These are phyloP conservation scores for Megastigmus dorsalis DNA, from an alignment of 2,888 invertebrate species.

Conservation along the genomic window DNA sequence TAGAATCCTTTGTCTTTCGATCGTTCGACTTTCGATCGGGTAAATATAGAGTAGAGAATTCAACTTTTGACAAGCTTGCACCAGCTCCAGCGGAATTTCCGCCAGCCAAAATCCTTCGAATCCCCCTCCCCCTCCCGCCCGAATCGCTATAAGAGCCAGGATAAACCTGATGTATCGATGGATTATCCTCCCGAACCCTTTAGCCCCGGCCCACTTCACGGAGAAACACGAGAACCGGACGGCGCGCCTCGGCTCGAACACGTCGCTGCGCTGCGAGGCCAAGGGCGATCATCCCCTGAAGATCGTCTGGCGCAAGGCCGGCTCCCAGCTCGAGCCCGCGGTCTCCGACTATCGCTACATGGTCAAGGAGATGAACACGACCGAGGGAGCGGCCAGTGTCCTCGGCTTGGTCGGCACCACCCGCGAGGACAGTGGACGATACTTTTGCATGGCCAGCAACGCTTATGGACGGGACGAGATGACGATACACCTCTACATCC, in stretches of 20 bases:
- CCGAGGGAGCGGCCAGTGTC: conserved; percentile 86
- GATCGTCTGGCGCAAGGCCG: conserved; percentile 88
- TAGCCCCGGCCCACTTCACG: conserved; percentile 89
- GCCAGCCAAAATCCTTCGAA: no score
- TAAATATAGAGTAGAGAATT: no score
- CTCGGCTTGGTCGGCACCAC: conserved; percentile 89
- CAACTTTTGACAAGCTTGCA: no score
- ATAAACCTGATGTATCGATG: no score
- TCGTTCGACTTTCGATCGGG: no score
- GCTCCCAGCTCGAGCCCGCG: conserved; percentile 72
- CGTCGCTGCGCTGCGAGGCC: conserved; percentile 86
- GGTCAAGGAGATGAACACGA: conserved; percentile 70
- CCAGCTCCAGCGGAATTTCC: no score
- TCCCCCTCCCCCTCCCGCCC: no score
- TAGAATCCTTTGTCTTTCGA: no score
- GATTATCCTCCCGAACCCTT: no score
- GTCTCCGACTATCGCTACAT: conserved; percentile 72
- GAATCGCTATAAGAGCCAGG: no score
- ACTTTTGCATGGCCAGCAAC: conserved; percentile 92
- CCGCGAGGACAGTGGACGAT: conserved; percentile 91
- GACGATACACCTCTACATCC: conserved; percentile 91
- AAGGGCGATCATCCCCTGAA: conserved; percentile 92
- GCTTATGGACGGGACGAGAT: conserved; percentile 93
- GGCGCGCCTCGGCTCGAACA: conserved; percentile 70
- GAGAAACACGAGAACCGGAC: conserved; percentile 79